These are phyloP conservation scores for Eulemur coronatus DNA, from an alignment of 2,797 vertebrate species.

Conservation along the genomic window DNA sequence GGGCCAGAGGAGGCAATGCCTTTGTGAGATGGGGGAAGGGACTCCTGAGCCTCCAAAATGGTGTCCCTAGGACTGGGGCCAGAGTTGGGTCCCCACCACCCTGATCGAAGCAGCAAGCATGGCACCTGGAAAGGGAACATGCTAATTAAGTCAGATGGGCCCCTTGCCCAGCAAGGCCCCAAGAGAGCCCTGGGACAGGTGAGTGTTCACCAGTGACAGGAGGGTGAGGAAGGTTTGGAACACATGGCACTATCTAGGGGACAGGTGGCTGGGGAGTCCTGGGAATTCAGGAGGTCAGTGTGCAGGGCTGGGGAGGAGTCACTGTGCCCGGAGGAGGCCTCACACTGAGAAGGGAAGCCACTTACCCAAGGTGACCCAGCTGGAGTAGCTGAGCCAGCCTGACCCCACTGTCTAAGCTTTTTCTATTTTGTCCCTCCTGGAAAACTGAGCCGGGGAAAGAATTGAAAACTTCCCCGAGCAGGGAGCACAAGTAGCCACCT, in stretches of 20 bases:
- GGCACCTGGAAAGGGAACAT: not conserved
- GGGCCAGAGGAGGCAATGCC: not conserved
- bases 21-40: not conserved
- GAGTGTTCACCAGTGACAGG: not conserved
- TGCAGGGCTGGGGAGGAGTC: not conserved
- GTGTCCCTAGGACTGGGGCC: not conserved
- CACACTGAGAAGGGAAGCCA: not conserved
- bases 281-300: not conserved
- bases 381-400: not conserved
- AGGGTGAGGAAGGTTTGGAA: not conserved
- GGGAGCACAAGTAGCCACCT: not conserved
- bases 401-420: not conserved
- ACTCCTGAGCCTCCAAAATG: not conserved
- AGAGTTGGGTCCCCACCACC: not conserved
- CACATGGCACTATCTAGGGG: not conserved
- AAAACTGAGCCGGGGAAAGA: not conserved
- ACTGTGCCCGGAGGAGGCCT: not conserved
- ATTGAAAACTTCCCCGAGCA: not conserved
- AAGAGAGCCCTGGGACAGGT: not conserved
- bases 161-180: not conserved
- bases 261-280: not conserved
- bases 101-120: not conserved
- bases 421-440: not conserved
- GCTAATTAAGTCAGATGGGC: not conserved
- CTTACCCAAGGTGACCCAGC: not conserved